Conservation (phyloP, 2,113 vertebrate species). For the Thomomys bottae region DNA sequence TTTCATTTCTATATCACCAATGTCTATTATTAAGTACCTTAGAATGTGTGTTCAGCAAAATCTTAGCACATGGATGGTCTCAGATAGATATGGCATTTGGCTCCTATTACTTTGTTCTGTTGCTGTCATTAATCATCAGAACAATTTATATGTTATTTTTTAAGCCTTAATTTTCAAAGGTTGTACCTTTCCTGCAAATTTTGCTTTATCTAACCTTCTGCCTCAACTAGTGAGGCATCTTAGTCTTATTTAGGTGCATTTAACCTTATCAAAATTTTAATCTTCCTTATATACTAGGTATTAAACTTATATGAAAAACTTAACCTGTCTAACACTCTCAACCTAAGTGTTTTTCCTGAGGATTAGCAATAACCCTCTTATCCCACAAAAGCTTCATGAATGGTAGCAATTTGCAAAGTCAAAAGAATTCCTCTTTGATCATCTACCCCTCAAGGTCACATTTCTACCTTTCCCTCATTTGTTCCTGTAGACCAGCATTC, state of each 20-base stretch:
- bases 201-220: no score
- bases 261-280: background rate
- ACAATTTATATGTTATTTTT: background rate
- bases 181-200: background rate
- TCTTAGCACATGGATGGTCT: background rate
- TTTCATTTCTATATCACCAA: background rate
- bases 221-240: no score
- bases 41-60: background rate
- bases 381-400: background rate
- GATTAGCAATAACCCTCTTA: background rate
- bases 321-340: background rate
- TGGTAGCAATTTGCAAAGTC: background rate
- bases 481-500: background rate
- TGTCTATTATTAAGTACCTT: background rate
- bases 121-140: background rate
- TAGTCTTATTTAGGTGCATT: no score
- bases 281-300: background rate
- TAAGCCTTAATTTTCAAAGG: constrained; percentile 30
- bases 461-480: background rate
- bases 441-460: background rate
- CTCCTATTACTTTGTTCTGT: background rate
- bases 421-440: background rate
- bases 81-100: background rate
- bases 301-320: background rate
- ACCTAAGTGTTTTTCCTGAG: background rate